These are phyloP conservation scores for Climacteris rufus DNA, from an alignment of 2,113 vertebrate genomes.

Conservation along the genomic window DNA sequence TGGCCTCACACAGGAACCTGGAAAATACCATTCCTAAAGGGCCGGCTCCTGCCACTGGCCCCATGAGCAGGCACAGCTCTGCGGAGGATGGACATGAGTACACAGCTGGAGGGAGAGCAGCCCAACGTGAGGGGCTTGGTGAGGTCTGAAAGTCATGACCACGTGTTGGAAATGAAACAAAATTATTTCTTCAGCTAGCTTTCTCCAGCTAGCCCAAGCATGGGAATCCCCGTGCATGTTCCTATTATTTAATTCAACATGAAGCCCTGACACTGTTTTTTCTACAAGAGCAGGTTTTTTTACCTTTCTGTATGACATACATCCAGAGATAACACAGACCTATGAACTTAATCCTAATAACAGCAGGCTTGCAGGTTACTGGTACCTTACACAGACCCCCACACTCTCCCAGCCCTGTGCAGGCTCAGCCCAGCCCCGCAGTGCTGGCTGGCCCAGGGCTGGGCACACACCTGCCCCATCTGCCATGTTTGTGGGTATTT, in stretches of 20 bases:
- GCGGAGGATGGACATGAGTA: accelerated
- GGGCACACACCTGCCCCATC: not conserved
- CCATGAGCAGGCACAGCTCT: not conserved
- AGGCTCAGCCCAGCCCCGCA: not conserved
- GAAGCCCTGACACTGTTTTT: not conserved
- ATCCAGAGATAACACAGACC: not conserved
- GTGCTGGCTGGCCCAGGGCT: not conserved
- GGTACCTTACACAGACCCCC: not conserved
- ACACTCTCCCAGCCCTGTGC: not conserved
- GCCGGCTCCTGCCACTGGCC: not conserved
- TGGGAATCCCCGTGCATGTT: not conserved
- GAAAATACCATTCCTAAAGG: conserved; percentile 49
- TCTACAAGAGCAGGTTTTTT: not conserved
- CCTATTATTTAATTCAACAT: not conserved
- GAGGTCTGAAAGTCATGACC: not conserved
- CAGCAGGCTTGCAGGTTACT: not conserved
- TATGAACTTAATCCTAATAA: not conserved
- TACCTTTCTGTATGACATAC: not conserved
- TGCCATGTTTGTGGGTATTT: not conserved
- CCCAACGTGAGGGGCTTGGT: not conserved
- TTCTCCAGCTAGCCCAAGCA: accelerated
- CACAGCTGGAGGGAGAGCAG: not conserved
- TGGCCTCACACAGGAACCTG: conserved; percentile 23
- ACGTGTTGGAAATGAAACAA: not conserved
- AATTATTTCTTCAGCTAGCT: not conserved